Conservation (phyloP, 2,797 vertebrate species). For the Rhincodon typus region DNA sequence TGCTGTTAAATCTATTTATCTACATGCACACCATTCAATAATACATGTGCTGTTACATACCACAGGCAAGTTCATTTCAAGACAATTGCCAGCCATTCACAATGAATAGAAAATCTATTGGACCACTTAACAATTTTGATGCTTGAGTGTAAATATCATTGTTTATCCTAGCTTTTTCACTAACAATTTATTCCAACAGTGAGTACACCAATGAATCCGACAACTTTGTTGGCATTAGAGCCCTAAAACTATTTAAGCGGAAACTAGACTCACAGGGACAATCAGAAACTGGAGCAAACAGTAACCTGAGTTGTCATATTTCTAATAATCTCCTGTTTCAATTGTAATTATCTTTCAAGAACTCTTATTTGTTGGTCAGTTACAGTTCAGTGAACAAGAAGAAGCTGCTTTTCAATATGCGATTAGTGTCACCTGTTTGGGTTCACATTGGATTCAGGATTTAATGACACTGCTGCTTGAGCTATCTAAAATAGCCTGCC, state of each 20-base stretch:
- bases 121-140: background rate
- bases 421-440: background rate
- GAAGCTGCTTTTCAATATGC: background rate
- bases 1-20: background rate
- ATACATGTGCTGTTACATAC: background rate
- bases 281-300: background rate
- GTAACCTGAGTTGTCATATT: background rate
- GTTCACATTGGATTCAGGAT: background rate
- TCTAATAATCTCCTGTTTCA: background rate
- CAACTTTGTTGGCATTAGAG: background rate
- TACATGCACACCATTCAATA: background rate
- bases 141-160: background rate
- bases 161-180: background rate
- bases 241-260: background rate
- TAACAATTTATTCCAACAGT: background rate
- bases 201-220: background rate
- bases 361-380: background rate
- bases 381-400: background rate
- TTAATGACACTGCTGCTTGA: background rate
- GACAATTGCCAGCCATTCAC: background rate
- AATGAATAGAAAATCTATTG: background rate
- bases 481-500: background rate
- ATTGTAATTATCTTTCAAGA: background rate
- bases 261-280: background rate
- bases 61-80: background rate